Evolutionary conservation across 2,113 vertebrate genomes (phyloP), one percentile per base, ranked within the genome.

Genomic region (Nymphicus hollandicus): DNA sequence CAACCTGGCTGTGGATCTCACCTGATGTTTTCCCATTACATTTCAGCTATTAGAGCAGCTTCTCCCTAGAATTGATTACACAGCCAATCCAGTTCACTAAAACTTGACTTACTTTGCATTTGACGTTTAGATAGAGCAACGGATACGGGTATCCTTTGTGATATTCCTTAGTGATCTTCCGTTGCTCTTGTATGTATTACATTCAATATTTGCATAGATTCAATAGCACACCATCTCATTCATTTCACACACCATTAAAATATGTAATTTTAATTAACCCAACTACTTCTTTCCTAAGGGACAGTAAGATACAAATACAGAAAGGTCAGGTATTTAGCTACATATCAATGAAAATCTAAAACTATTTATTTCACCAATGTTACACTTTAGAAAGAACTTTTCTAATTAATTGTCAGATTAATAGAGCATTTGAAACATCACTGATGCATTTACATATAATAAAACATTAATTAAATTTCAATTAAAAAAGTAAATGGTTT

Each of bases 201-300:
- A 88, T 68, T 87, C 56, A 74, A 7, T 47, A 50, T 37, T 73
- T 17, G 1, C 47, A 44, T n/a, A 93, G 86, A 91, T 72, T 49
- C 63, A 89, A 61, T 55, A 96, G 81, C 58, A 71, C 7, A 43
- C 53, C 68, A 78, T 69, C 88, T 96, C 84, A 60, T 89, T 95
- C 86, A 89, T 87, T 91, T 81, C 85, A 97, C 33, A 92, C 83
- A 73, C 93, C 95, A 96, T 89, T 97, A 92, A 96, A 95, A 89
- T 27, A 9, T 61, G 68, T 77, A 79, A 96, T 93, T 98, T 97
- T 97, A 98, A 97, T 98, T 97, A 98, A 89, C 3, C 7, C 25
- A 96, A 82, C 64, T 88, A 69, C 41, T 86, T 83, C 41, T 92
- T 96, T 94, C 89, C 90, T 80, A 47, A 78, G 60, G 43, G 58